Percentiles rank a stretch among this genome's conserved stretches.
phyloP scores from a whole-genome alignment of 30 jellyfish, hydroid and myxozoan species.

The Aurelia sp. region DNA sequence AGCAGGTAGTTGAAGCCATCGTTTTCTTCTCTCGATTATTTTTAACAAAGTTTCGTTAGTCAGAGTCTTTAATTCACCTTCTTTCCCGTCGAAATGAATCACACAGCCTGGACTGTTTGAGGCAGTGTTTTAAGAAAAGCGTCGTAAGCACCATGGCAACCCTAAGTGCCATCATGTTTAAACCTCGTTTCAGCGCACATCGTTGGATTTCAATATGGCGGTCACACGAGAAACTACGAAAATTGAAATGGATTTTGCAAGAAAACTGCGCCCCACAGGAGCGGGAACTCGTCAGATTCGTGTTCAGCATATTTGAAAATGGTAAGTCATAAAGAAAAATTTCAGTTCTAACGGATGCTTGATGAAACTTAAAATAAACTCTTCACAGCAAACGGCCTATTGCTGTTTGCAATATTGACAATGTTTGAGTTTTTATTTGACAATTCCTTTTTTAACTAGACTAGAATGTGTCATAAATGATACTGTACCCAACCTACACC shows the following conservation, averaged over 20 bases:
- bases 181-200: constrained; percentile 28
- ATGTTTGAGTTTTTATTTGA: too few species aligned
- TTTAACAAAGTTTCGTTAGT: constrained; percentile 16
- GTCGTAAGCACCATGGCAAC: constrained; percentile 37
- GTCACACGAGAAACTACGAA: constrained; percentile 2
- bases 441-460: too few species aligned
- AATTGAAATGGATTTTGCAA: constrained; percentile 13
- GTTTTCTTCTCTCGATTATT: constrained; percentile 44
- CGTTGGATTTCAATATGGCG: constrained; percentile 37
- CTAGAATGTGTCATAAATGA: too few species aligned
- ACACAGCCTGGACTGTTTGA: constrained; percentile 44
- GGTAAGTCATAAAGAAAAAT: constrained; percentile 25
- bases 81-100: constrained; percentile 53
- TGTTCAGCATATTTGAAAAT: constrained; percentile 43
- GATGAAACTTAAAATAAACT: constrained; percentile 33
- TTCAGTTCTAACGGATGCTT: constrained; percentile 46
- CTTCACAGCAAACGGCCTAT: background rate
- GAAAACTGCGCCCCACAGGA: constrained; percentile 49
- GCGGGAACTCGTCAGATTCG: constrained; percentile 58
- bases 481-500: too few species aligned
- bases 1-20: constrained; percentile 31
- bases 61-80: constrained; percentile 7
- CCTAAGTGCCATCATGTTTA: background rate
- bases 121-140: constrained; percentile 24
- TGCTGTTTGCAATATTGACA: too few species aligned